These are phyloP conservation scores for Ursus arctos DNA, from an alignment of 2,113 vertebrate species.

Conservation along the genomic window DNA sequence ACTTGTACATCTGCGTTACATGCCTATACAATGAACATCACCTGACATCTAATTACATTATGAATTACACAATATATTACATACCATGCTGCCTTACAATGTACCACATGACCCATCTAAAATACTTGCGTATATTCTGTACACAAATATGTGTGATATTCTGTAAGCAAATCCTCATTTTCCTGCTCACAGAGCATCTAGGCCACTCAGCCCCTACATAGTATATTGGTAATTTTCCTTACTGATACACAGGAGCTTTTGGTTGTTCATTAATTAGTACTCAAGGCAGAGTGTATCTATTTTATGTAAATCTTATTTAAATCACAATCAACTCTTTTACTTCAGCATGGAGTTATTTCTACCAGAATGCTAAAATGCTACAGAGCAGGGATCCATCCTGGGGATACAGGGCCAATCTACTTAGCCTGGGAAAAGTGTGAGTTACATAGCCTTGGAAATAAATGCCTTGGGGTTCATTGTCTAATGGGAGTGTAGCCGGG, in stretches of 20 bases:
- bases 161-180: neutral
- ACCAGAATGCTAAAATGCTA: slow-evolving; percentile 75
- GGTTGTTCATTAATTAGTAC: slow-evolving; percentile 85
- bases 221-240: slow-evolving; percentile 44
- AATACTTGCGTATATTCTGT: neutral
- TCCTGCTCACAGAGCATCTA: neutral
- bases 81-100: neutral
- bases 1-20: neutral
- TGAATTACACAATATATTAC: neutral
- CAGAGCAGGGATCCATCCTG: slow-evolving; percentile 74
- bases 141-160: neutral
- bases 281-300: slow-evolving; percentile 72
- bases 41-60: neutral
- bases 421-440: slow-evolving; percentile 77
- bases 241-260: slow-evolving; percentile 72
- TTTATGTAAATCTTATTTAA: slow-evolving; percentile 89
- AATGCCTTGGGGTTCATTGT: neutral
- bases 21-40: neutral
- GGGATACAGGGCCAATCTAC: slow-evolving; percentile 73
- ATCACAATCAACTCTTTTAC: slow-evolving; percentile 85
- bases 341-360: slow-evolving; percentile 87
- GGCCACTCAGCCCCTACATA: neutral
- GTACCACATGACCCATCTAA: neutral
- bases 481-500: neutral
- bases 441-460: slow-evolving; percentile 11